Evolutionary conservation across 1,140 invertebrate genomes (phyloP).

Genomic region (Metopolophium dirhodum): DNA sequence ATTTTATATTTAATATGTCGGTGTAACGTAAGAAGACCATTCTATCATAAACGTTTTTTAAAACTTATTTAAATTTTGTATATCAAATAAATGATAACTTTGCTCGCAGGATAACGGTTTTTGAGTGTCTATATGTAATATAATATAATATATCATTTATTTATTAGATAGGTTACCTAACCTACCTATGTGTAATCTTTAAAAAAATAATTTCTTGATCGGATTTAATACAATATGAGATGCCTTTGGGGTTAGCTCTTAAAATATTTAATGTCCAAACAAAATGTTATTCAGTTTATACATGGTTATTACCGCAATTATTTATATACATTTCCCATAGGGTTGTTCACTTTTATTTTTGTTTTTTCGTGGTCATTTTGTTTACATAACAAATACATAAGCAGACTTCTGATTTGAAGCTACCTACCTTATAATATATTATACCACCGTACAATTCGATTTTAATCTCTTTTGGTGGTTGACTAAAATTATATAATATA

Average conservation of each 20-base stretch:
- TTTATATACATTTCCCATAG: background rate
- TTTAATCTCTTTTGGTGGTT: background rate
- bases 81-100: background rate
- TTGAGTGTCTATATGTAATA: background rate
- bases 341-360: background rate
- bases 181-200: background rate
- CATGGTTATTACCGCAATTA: background rate
- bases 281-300: background rate
- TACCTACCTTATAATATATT: background rate
- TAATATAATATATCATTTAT: background rate
- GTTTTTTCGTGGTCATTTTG: background rate
- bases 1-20: background rate
- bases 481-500: background rate
- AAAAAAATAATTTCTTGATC: background rate
- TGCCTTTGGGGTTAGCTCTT: background rate
- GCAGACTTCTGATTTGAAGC: background rate
- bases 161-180: background rate
- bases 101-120: background rate
- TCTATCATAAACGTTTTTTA: background rate
- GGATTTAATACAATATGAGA: background rate
- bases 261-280: background rate
- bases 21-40: background rate
- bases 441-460: background rate
- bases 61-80: background rate
- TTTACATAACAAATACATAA: too few species aligned